Percentiles rank a stretch among this genome's conserved stretches.
These are phyloP conservation scores for Dynastes tityus DNA, from an alignment of 2,888 invertebrate genomes.

Conservation along the genomic window DNA sequence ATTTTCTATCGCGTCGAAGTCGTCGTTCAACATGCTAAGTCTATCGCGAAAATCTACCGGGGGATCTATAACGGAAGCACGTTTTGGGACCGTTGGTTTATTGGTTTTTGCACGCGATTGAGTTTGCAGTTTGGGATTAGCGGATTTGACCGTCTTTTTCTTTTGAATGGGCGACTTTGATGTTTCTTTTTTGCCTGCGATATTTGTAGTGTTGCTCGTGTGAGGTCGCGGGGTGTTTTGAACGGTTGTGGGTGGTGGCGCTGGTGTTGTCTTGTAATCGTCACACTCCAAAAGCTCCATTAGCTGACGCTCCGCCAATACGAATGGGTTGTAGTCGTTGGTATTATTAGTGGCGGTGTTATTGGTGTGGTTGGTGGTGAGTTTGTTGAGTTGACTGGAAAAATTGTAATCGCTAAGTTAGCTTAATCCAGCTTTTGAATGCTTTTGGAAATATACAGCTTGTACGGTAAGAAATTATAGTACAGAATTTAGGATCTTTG, in stretches of 20 bases:
- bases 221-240: constrained; percentile 66
- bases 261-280: constrained; percentile 69
- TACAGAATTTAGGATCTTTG: no score
- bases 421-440: no score
- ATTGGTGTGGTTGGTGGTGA: neutral
- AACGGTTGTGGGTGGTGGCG: constrained; percentile 57
- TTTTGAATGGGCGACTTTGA: constrained; percentile 47
- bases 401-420: neutral
- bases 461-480: no score
- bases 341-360: constrained; percentile 2
- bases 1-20: constrained; percentile 68
- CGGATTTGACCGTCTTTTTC: constrained; percentile 54
- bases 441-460: no score
- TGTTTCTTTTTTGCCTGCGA: neutral
- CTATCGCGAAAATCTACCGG: constrained; percentile 69
- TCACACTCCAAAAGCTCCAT: constrained; percentile 84
- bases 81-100: constrained; percentile 58
- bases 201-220: constrained; percentile 63
- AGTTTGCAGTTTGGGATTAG: constrained; percentile 48
- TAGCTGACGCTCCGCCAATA: constrained; percentile 86
- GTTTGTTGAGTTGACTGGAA: neutral
- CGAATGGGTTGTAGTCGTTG: constrained; percentile 80
- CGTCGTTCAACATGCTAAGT: constrained; percentile 60
- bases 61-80: constrained; percentile 70
- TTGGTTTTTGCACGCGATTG: constrained; percentile 47